Percentiles rank a stretch among this genome's conserved stretches.
Evolutionary conservation across 2,888 invertebrate genomes (phyloP).

Genomic region (Erebia palarica): DNA sequence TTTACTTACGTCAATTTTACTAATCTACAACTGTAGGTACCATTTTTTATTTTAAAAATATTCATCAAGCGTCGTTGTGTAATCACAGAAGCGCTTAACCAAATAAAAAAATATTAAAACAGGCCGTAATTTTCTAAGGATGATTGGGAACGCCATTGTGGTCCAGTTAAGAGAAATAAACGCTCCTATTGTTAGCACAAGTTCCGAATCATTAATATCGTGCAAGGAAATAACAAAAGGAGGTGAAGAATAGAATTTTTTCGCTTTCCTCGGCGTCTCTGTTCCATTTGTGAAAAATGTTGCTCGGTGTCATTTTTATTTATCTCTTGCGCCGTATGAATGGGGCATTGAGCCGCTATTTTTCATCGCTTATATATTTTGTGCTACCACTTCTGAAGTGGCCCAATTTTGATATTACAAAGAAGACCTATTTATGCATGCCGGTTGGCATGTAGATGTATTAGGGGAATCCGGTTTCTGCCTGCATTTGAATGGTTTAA

Average conservation of each 20-base stretch:
- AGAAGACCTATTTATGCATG: background rate
- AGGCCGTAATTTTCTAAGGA: constrained; percentile 34
- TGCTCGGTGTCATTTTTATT: constrained; percentile 37
- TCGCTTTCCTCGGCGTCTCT: constrained; percentile 36
- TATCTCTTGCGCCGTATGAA: constrained; percentile 26
- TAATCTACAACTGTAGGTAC: too few species aligned
- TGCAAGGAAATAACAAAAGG: constrained; percentile 48
- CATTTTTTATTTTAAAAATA: background rate
- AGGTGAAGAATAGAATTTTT: constrained; percentile 46
- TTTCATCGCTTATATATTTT: background rate
- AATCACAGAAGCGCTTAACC: constrained; percentile 19
- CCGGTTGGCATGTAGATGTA: background rate
- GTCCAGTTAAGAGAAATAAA: constrained; percentile 56
- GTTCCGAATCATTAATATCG: constrained; percentile 60
- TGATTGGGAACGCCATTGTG: constrained; percentile 45
- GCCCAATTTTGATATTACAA: background rate
- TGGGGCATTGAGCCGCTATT: constrained; percentile 30
- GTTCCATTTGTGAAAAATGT: constrained; percentile 40
- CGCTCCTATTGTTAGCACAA: constrained; percentile 55
- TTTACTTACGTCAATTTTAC: too few species aligned
- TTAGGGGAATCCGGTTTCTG: background rate
- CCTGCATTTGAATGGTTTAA: background rate
- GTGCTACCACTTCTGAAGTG: background rate
- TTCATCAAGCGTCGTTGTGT: background rate
- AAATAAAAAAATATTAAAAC: constrained; percentile 27